phyloP scores from a whole-genome alignment of 2,113 vertebrate genomes.

The Ovibos moschatus region DNA sequence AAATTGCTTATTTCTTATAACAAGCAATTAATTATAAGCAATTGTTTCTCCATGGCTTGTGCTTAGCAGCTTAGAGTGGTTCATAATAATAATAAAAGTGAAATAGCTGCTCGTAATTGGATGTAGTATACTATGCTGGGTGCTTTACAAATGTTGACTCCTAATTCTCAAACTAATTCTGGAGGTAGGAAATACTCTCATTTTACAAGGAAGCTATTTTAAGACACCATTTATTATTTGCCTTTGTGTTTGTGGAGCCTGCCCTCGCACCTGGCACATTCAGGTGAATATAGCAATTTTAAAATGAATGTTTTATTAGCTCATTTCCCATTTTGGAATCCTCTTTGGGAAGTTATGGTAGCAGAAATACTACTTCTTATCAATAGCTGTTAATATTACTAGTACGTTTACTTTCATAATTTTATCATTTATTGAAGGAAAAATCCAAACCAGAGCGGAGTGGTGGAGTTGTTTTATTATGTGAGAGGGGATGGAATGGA shows the following conservation, averaged over 20 bases:
- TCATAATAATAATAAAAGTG: background rate
- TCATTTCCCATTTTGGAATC: background rate
- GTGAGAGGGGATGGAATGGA: background rate
- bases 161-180: background rate
- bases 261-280: background rate
- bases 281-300: background rate
- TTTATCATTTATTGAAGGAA: conserved; percentile 16
- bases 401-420: background rate
- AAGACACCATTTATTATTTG: background rate
- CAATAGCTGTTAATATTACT: background rate
- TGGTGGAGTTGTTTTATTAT: background rate
- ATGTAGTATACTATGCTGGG: background rate
- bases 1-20: background rate
- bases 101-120: background rate
- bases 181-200: background rate
- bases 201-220: background rate
- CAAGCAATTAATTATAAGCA: background rate
- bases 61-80: background rate
- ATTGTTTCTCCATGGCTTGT: background rate
- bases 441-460: background rate
- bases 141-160: background rate
- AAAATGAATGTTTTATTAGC: background rate
- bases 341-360: background rate
- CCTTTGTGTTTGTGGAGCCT: background rate
- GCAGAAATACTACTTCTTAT: background rate